phyloP scores from a whole-genome alignment of 2,888 invertebrate genomes.

The Euproctis similis region DNA sequence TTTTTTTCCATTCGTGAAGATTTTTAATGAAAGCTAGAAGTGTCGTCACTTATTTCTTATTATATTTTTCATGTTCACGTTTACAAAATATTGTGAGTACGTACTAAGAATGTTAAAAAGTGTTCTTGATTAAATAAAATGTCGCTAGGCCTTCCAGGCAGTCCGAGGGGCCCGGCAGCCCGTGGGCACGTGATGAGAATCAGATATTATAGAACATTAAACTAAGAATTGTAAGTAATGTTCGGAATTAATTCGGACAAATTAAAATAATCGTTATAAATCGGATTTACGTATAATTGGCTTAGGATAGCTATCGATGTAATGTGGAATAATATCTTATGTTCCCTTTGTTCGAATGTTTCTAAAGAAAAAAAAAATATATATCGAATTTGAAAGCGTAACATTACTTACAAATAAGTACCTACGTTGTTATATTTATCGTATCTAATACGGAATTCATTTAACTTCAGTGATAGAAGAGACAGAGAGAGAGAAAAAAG shows the following conservation, averaged over 20 bases:
- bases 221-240: conserved; percentile 37
- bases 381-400: too few relatives aligned
- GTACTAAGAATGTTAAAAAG: conserved; percentile 65
- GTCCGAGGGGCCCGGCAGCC: conserved; percentile 31
- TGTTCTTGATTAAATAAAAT: conserved; percentile 71
- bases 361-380: too few relatives aligned
- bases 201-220: conserved; percentile 36
- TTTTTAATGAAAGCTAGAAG: conserved; percentile 32
- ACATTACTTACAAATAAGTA: too few relatives aligned
- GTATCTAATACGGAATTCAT: too few relatives aligned
- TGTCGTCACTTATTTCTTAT: conserved; percentile 30
- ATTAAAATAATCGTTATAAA: conserved; percentile 26
- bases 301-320: conserved; percentile 1
- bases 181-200: conserved; percentile 54
- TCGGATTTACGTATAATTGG: too few relatives aligned
- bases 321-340: conserved; percentile 1
- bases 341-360: too few relatives aligned
- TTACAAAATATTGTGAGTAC: conserved; percentile 50
- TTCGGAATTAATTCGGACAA: conserved; percentile 27
- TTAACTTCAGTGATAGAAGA: too few relatives aligned
- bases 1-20: conserved; percentile 1
- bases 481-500: too few relatives aligned
- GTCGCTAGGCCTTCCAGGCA: conserved; percentile 36
- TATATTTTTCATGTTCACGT: conserved; percentile 27
- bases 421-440: too few relatives aligned